Evolutionary conservation across 1,140 invertebrate genomes (phyloP).

Genomic region (Drosophila cardini): DNA sequence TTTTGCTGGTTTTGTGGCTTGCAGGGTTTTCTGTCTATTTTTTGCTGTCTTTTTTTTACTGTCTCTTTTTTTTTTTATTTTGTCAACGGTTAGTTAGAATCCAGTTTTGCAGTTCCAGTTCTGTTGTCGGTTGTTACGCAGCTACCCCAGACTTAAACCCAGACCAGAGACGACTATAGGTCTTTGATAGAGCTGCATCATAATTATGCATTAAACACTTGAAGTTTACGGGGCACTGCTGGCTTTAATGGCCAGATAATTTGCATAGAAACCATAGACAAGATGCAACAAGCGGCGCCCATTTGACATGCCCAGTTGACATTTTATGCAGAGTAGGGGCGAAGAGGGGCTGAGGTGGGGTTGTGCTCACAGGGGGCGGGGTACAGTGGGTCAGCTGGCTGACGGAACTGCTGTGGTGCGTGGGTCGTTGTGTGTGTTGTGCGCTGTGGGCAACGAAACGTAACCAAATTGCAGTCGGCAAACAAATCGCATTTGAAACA

Average conservation of each 20-base stretch:
- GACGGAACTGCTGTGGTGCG: conserved; percentile 24
- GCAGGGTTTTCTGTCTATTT: conserved; percentile 9
- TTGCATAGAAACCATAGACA: conserved; percentile 77
- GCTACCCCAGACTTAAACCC: background rate
- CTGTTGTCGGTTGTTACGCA: conserved; percentile 21
- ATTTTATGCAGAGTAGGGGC: background rate
- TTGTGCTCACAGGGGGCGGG: conserved; percentile 30
- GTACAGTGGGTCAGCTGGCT: background rate
- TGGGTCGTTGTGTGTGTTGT: background rate
- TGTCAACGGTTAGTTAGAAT: conserved; percentile 70
- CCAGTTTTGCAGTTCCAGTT: conserved; percentile 68
- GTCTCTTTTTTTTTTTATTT: background rate
- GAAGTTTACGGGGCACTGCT: conserved; percentile 70
- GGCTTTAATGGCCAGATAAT: conserved; percentile 69
- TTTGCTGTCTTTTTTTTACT: no score
- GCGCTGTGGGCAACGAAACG: conserved; percentile 54
- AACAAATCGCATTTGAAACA: conserved; percentile 73
- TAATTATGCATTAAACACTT: conserved; percentile 83
- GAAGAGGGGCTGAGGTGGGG: background rate
- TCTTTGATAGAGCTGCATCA: conserved; percentile 16
- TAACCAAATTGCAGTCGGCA: conserved; percentile 67
- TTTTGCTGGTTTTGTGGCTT: conserved; percentile 11
- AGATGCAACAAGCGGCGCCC: conserved; percentile 48
- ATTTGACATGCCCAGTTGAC: conserved; percentile 59
- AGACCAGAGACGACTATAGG: background rate